Base-by-base conservation (phyloP, 2,888 invertebrate genomes). In the Eupithecia centaureata region DNA sequence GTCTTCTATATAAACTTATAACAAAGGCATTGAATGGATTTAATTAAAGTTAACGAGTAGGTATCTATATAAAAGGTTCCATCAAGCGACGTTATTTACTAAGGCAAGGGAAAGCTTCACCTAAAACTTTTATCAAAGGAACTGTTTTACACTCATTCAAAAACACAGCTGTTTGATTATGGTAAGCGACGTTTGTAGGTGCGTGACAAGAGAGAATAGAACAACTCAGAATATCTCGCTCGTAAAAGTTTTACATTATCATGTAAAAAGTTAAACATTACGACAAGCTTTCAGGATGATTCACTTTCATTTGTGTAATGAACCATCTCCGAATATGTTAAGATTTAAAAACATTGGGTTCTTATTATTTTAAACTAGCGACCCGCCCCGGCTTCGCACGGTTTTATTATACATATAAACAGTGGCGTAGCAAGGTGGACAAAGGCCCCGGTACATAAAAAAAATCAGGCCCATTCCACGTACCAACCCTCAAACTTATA, bases 121-220 rank as follows among this genome's bases (percentile, higher is more conserved):
- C 5, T 33, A 2, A 58, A 65, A 54, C 28, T 58, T n/a, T 59
- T 59, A 27, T 33, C 56, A n/a, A 60, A 64, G 27, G 61, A 38
- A 27, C 54, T 60, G 32, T 63, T 63, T 61, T 22, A 47, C 47
- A 47, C 47, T 47, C 47, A 52, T 27, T 52, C 25, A 52, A 18
- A 27, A 52, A 52, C 25, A 47, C 47, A 47, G 22, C 47, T 18
- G 47, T 22, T 35, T 58, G 59, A 15, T 42, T 60, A 63, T 60
- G 62, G 58, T 38, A 57, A 66, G 47, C 61, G 58, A 58, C 61
- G 58, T 47, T 57, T 35, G n/a, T 52, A n/a, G 18, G 47, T 59
- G 62, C 32, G 32, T 62, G 15, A 62, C 58, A 52, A 27, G 25
- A 33, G 27, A 4, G 25, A 15, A 7, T 27, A 15, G 13, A 27